Percentiles rank a stretch among this genome's conserved stretches.
These are phyloP conservation scores for Hystrix cristata DNA, from an alignment of 2,113 vertebrate genomes.

Conservation along the genomic window DNA sequence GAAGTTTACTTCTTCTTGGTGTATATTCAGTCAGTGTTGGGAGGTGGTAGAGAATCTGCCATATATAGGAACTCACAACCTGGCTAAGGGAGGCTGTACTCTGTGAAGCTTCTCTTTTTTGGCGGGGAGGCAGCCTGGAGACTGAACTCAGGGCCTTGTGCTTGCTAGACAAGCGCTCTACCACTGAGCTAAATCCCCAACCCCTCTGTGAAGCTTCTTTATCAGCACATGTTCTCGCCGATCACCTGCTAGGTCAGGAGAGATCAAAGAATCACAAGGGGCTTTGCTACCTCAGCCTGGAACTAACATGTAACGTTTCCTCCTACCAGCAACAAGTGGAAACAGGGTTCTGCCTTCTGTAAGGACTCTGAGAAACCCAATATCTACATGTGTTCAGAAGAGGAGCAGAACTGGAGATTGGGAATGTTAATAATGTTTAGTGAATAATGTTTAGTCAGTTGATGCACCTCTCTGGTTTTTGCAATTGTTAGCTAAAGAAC, in stretches of 20 bases:
- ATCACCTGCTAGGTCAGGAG: background rate
- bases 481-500: background rate
- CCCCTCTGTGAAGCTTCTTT: background rate
- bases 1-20: background rate
- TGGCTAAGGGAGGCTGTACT: background rate
- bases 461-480: fast-evolving
- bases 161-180: too few relatives aligned
- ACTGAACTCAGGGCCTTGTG: too few relatives aligned
- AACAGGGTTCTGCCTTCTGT: fast-evolving
- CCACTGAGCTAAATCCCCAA: too few relatives aligned
- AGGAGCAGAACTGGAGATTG: background rate
- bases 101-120: background rate
- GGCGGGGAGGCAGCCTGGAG: too few relatives aligned
- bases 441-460: background rate
- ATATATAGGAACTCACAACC: background rate
- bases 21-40: background rate
- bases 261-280: background rate
- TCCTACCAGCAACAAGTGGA: background rate
- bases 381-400: background rate
- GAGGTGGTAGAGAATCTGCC: background rate
- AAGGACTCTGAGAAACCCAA: background rate
- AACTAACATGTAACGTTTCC: background rate
- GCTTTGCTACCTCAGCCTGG: background rate
- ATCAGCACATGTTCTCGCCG: too few relatives aligned
- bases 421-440: background rate